These are phyloP conservation scores for Hippocampus abdominalis DNA, from an alignment of 2,113 vertebrate species.

Conservation along the genomic window DNA sequence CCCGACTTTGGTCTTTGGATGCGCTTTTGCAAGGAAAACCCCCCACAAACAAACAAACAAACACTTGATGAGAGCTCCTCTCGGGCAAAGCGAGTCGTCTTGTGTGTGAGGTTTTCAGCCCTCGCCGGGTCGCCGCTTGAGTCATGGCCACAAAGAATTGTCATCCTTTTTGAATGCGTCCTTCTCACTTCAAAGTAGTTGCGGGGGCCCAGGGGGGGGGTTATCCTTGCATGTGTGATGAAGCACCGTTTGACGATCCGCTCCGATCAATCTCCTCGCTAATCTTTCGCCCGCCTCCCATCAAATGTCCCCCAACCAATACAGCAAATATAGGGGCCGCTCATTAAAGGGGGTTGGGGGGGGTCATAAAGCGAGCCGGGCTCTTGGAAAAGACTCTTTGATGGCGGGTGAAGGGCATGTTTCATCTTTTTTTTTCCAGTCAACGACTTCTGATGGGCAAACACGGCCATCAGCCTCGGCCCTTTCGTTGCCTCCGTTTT, in stretches of 20 bases:
- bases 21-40: no score
- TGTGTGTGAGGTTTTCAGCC: conserved; percentile 15
- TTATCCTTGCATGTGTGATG: conserved; percentile 32
- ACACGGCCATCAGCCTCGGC: no score
- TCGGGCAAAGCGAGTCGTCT: conserved; percentile 10
- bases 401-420: neutral
- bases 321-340: conserved; percentile 66
- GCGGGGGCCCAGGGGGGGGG: conserved; percentile 11
- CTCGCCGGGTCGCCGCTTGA: conserved; percentile 13
- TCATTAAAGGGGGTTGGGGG: conserved; percentile 67
- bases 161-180: conserved; percentile 52
- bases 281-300: conserved; percentile 68
- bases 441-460: no score
- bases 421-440: neutral
- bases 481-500: no score
- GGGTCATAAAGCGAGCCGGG: conserved; percentile 1
- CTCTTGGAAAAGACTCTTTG: neutral
- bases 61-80: neutral
- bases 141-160: conserved; percentile 48
- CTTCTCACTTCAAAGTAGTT: conserved; percentile 36
- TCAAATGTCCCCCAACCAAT: conserved; percentile 64
- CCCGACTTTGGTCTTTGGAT: neutral
- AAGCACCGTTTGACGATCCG: conserved; percentile 66
- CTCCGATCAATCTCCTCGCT: conserved; percentile 52
- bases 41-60: neutral